A percentile compares a stretch with the other conserved stretches of the same genome.
phyloP scores from a whole-genome alignment of 2,113 vertebrate genomes.

The Bos indicus region DNA sequence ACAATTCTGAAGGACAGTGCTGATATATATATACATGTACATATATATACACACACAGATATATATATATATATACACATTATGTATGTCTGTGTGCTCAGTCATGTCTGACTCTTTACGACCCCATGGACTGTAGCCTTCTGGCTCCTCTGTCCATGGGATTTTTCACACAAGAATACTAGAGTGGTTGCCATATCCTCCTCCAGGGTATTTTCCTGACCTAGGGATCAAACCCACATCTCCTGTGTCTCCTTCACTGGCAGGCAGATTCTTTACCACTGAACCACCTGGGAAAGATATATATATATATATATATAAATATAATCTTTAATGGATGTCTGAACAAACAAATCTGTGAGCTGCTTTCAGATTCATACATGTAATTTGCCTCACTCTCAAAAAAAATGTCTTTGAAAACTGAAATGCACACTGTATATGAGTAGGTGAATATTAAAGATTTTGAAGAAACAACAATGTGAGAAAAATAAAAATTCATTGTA shows the following conservation, averaged over 20 bases:
- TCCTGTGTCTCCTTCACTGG: not conserved
- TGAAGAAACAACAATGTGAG: not conserved
- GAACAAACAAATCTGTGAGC: not conserved
- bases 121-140: not conserved
- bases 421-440: not conserved
- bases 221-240: not conserved
- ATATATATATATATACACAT: fast-evolving
- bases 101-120: not conserved
- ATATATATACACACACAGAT: not conserved
- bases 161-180: not conserved
- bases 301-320: not conserved
- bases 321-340: not conserved
- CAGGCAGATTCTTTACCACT: not conserved
- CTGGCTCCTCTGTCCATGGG: not conserved
- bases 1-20: not conserved
- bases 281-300: not conserved
- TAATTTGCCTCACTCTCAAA: not conserved
- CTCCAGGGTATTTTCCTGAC: not conserved
- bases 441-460: not conserved
- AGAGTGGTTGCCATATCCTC: not conserved
- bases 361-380: not conserved
- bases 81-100: not conserved
- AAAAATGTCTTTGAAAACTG: not conserved
- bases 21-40: not conserved
- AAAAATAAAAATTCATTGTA: slow-evolving; percentile 22